These are phyloP conservation scores for Epizoanthus ramosus DNA, from an alignment of 92 coral and sea anemone species.

Conservation along the genomic window DNA sequence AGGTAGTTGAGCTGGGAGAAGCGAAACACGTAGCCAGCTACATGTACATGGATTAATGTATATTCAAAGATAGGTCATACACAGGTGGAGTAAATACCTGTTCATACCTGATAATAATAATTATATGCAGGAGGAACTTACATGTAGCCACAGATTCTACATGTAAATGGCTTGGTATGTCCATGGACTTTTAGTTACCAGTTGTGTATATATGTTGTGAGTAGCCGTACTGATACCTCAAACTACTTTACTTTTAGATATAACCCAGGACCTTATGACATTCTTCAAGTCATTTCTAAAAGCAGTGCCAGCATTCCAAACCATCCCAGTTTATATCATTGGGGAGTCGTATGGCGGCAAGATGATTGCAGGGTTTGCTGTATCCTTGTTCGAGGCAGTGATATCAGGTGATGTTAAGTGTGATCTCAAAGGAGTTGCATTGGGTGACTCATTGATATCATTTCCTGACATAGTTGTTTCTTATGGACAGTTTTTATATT, in stretches of 20 bases:
- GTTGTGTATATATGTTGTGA: too few relatives aligned
- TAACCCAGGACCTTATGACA: conserved; percentile 66
- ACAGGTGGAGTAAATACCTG: too few relatives aligned
- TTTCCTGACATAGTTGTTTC: conserved; percentile 65
- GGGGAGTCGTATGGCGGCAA: conserved; percentile 89
- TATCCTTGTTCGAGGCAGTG: conserved; percentile 56
- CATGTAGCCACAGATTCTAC: too few relatives aligned
- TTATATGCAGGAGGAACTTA: too few relatives aligned
- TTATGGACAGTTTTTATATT: conserved; percentile 68
- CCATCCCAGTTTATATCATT: conserved; percentile 64
- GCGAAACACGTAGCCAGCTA: too few relatives aligned
- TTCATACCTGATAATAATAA: too few relatives aligned
- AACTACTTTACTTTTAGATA: conserved; percentile 42
- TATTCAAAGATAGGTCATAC: too few relatives aligned
- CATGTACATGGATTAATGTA: too few relatives aligned
- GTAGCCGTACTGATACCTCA: neutral
- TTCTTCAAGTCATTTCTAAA: conserved; percentile 66
- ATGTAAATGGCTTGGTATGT: too few relatives aligned
- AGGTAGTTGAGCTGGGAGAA: too few relatives aligned
- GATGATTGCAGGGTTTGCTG: conserved; percentile 76
- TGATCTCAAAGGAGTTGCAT: conserved; percentile 66
- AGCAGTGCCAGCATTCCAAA: conserved; percentile 64
- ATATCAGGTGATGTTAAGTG: conserved; percentile 52
- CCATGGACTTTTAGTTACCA: too few relatives aligned
- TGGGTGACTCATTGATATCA: conserved; percentile 80